Evolutionary conservation across 2,113 vertebrate species (phyloP), one percentile per base, ranked within the genome.

Genomic region (Fregata magnificens): DNA sequence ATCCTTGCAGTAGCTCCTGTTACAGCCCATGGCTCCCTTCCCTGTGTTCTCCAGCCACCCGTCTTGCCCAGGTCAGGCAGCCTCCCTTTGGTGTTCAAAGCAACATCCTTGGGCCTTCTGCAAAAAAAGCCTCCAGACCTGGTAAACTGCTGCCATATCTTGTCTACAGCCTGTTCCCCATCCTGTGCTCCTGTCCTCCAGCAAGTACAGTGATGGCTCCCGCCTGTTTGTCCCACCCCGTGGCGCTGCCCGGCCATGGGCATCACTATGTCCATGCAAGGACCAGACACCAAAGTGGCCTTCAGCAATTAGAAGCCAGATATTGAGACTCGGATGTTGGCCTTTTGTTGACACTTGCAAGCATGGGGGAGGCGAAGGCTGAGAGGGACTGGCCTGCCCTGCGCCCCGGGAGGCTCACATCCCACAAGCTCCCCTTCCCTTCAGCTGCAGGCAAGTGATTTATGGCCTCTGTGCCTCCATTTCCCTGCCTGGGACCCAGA

Each of bases 191-290:
- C 56, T 65, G 49, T 38, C 22, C 52, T 69, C 34, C 44, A 72
- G 52, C 32, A 47, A 72, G 36, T 13, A 55, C 13, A 45, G 78
- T 0, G 25, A 56, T 47, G 53, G 40, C 13, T 96, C 44, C 56
- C 0, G 1, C 49, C 47, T 52, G 34, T 72, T 38, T 65, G 58
- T 9, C 62, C 76, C 44, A 63, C 67, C 44, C 70, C 0, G 0
- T n/a, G 62, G 38, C 52, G 26, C 62, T 88, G 22, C 44, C 36
- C 2, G 2, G 25, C 38, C 7, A 2, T 0, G 6, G 29, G 47
- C 62, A 56, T 38, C 86, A 17, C 38, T 16, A 7, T 1, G 5
- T 34, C 71, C 38, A 17, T 9, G 49, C 25, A 56, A 69, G 53
- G 34, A 88, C 24, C n/a, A 69, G 31, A 73, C 0, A 15, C 58